Conservation (phyloP, 2,888 invertebrate genomes). For the Lasius platythorax region DNA sequence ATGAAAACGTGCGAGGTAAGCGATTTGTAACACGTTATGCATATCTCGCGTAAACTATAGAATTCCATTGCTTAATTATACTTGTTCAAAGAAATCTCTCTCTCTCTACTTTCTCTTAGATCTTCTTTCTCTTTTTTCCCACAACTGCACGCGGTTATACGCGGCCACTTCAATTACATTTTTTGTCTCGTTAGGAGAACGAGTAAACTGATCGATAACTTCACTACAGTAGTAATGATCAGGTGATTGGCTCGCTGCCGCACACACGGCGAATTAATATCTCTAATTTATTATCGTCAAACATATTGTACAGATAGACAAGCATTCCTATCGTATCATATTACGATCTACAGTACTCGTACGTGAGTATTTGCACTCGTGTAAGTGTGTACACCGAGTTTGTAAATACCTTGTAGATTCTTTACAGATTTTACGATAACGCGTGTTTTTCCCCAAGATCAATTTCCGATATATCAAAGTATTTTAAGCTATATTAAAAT, state of each 20-base stretch:
- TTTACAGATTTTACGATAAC: neutral
- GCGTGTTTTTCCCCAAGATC: neutral
- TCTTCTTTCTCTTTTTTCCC: neutral
- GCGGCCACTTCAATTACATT: conserved; percentile 1
- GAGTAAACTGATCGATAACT: conserved; percentile 36
- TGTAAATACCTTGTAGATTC: neutral
- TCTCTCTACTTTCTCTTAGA: conserved; percentile 29
- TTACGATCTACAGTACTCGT: conserved; percentile 42
- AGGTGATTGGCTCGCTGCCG: neutral
- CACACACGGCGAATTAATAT: conserved; percentile 22
- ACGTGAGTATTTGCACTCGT: neutral
- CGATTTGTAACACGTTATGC: neutral
- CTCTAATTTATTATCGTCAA: conserved; percentile 49
- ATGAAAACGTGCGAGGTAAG: neutral
- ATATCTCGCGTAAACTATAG: neutral
- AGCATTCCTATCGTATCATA: conserved; percentile 52
- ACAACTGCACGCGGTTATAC: neutral
- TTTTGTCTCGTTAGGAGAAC: neutral
- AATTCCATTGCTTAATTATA: neutral
- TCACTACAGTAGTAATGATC: conserved; percentile 6
- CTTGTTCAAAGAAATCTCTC: neutral
- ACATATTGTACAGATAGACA: conserved; percentile 47
- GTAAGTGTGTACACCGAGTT: neutral
- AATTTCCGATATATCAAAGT: neutral
- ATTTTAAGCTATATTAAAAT: neutral